These are phyloP conservation scores for Eriosoma lanigerum DNA, from an alignment of 1,140 invertebrate genomes.

Conservation along the genomic window DNA sequence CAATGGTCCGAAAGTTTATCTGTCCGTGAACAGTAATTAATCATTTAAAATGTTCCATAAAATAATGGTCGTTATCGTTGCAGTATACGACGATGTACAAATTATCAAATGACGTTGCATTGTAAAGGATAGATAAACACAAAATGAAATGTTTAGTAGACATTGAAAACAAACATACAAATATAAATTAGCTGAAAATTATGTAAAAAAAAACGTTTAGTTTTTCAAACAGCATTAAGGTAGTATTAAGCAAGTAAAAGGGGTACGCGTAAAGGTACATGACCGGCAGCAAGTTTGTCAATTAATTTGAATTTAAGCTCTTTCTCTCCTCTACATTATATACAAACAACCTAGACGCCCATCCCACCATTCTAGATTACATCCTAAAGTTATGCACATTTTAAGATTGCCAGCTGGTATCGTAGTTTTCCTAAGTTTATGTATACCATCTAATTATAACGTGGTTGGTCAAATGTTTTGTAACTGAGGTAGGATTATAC, in stretches of 20 bases:
- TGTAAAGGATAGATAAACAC: too few relatives aligned
- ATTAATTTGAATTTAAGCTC: slow-evolving; percentile 48
- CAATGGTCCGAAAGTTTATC: slow-evolving; percentile 23
- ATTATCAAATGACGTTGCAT: background rate
- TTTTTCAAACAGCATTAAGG: background rate
- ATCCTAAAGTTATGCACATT: slow-evolving; percentile 22
- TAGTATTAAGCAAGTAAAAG: too few relatives aligned
- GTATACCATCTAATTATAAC: slow-evolving; percentile 26
- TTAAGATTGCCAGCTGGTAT: slow-evolving; percentile 45
- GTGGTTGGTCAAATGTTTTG: slow-evolving; percentile 6
- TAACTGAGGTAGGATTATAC: background rate
- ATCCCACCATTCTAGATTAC: background rate
- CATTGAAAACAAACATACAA: too few relatives aligned
- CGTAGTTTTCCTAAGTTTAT: slow-evolving; percentile 1
- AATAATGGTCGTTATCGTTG: too few relatives aligned
- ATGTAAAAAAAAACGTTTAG: too few relatives aligned
- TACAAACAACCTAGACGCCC: background rate
- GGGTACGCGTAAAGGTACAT: too few relatives aligned
- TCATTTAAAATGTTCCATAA: background rate
- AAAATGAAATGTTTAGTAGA: too few relatives aligned
- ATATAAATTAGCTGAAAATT: background rate
- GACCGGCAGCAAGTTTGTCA: slow-evolving; percentile 43
- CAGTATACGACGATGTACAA: too few relatives aligned
- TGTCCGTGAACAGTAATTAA: slow-evolving; percentile 26
- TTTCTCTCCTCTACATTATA: background rate